Base-by-base conservation (phyloP, 2,797 vertebrate species). In the Melopsittacus undulatus region DNA sequence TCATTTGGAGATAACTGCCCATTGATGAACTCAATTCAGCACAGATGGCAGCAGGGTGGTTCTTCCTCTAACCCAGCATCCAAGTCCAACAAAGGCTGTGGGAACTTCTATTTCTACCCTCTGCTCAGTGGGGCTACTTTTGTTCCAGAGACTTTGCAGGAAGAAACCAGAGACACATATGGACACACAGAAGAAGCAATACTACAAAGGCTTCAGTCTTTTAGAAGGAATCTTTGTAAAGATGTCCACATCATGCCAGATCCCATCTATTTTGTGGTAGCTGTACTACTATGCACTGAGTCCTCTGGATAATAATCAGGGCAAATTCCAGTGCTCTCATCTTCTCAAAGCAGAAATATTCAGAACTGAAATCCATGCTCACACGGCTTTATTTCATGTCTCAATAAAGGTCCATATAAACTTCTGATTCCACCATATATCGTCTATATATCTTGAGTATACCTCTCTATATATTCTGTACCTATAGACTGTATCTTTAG, bases 1-100 rank as follows among this genome's bases (percentile, higher is more conserved):
- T 91, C 15, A 0, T 61, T 0, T 19, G 69, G 81, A 52, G 38
- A 6, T 8, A 15, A 26, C 0, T 4, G 26, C 13, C 5, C 46
- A 7, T 18, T 40, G 66, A 66, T 40, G 34, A 29, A 5, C 40
- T 5, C 9, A 57, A 16, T 57, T 23, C 19, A 36, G 36, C 34
- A 19, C 57, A 46, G 34, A 38, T 29, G 22, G 64, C 59, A 59
- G 19, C 2, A 2, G 29, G 36, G 16, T 3, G 45, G 20, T 45
- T n/a, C n/a, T 34, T 10, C 11, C 40, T 43, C 54, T 40, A 48
- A 76, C 7, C 20, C 49, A 51, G 24, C 11, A 38, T 2, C 21
- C 0, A 1, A 34, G 27, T 49, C 40, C 27, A 17, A 36, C 40
- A 42, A 40, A 40, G 14, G 42, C 15, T 42, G 40, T 42, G 40